Base-by-base conservation (phyloP, 2,797 vertebrate species). In the Gila robusta region DNA sequence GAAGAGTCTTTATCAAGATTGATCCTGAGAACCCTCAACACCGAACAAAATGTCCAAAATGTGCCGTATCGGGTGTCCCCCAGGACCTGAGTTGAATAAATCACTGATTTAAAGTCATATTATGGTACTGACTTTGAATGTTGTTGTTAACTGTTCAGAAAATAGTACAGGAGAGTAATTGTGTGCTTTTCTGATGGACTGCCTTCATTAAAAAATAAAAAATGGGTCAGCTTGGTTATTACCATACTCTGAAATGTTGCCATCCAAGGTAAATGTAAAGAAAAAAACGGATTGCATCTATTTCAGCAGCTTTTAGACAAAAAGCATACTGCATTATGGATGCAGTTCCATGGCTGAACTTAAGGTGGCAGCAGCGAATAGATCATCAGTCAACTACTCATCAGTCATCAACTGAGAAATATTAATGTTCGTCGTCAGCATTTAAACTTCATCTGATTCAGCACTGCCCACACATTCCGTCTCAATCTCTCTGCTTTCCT, bases 281-380 rank as follows among this genome's bases (percentile, higher is more conserved):
- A 59, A 41, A 41, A 32, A 56, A 69, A 69, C 26, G 14, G 21
- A 39, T 54, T 52, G 10, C 17, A 47, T 32, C 12, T 23, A 7
- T 66, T 76, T 54, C 16, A 23, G 32, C 59, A 47, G 32, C 9
- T 59, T 84, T 35, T 21, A 82, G 52, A 85, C 74, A 85, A 69
- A 32, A 73, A 21, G 54, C 12, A 21, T 10, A 4, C 5, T 54
- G 84, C 41, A 74, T 35, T 69, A 47, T 77, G 37, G 19, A 49
- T 86, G 91, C 87, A 90, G 83, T 93, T 90, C 67, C 81, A 49
- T 73, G 26, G 26, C 67, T 70, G 47, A 73, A 93, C 95, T 89
- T 91, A 62, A 89, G 94, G 93, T 83, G 93, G 94, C 94, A 91
- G 92, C 92, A 94, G 85, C 87, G 35, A 83, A 92, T 91, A 91